Evolutionary conservation across 53 echinoderm and acorn worm genomes (phyloP).

Genomic region (Paracentrotus lividus): DNA sequence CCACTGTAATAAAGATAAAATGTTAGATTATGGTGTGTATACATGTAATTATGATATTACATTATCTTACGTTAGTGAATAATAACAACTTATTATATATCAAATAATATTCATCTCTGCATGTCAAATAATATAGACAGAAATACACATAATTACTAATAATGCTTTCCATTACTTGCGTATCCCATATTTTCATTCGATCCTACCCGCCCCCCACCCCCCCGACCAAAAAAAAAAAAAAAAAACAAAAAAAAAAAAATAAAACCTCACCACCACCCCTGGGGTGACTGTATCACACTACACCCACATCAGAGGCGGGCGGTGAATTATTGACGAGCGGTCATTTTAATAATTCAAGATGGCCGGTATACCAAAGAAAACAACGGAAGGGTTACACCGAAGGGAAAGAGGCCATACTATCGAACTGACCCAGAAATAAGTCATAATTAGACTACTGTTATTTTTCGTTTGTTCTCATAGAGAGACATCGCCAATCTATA

Average conservation of each 20-base stretch:
- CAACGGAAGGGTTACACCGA: neutral
- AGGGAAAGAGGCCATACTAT: conserved; percentile 32
- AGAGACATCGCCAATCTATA: neutral
- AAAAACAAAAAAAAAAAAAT: too few relatives aligned
- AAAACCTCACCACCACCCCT: neutral
- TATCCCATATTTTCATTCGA: too few relatives aligned
- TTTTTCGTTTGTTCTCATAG: neutral
- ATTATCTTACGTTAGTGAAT: too few relatives aligned
- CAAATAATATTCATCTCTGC: too few relatives aligned
- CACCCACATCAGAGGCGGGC: conserved; percentile 15
- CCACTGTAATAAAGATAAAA: too few relatives aligned
- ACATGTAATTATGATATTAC: too few relatives aligned
- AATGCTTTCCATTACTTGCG: too few relatives aligned
- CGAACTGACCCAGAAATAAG: conserved; percentile 55
- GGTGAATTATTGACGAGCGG: conserved; percentile 55
- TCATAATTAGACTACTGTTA: conserved; percentile 40
- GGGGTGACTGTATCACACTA: neutral
- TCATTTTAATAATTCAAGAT: conserved; percentile 61
- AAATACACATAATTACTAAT: too few relatives aligned
- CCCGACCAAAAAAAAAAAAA: too few relatives aligned
- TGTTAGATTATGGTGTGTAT: too few relatives aligned
- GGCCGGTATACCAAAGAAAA: conserved; percentile 27
- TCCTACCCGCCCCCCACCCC: neutral
- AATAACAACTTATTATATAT: too few relatives aligned
- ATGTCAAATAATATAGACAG: too few relatives aligned